Evolutionary conservation across 2,888 invertebrate species (phyloP), one percentile per base, ranked within the genome.

Genomic region (Hypomecis atomaria): DNA sequence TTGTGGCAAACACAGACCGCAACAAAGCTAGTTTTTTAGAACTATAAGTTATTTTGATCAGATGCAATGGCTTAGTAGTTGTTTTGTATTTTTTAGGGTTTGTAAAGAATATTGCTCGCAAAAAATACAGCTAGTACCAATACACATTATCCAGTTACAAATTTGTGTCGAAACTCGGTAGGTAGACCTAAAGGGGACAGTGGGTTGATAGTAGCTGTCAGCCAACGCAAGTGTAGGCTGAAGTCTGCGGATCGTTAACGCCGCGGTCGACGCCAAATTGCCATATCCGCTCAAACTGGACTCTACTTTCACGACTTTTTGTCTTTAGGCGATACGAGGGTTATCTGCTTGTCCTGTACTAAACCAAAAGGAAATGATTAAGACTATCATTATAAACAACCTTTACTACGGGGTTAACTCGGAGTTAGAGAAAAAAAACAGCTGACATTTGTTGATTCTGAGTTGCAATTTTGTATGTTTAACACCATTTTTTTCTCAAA

Each of bases 201-300:
- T 72, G 70, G 42, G 23, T 7, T 3, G 23, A 23, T 23, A 23
- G 23, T 23, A 23, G 23, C 23, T 23, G 23, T 23, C 1, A 23
- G 1, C 23, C 23, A 23, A 11, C 36, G 43, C 23, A 23, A 1
- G 11, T 11, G 70, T 71, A 74, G 83, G 81, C 82, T 4, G n/a
- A 1, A 43, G n/a, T 7, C 43, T 43, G 10, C 40, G 10, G 40
- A 38, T 52, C 38, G 52, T 40, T 52, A 52, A 23, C 52, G 66
- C 77, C 85, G 78, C 79, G 76, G 66, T 74, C 77, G 73, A 38
- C 81, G 85, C 86, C 88, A 90, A 90, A 89, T 88, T 89, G 86
- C 88, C 80, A 87, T 84, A 85, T 88, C 88, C 89, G 86, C 85
- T 81, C 40, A 56, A 8, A 59, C 63, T 6, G n/a, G 48, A 48